Conservation (phyloP, 2,113 vertebrate species). For the Aspidoscelis tigris region DNA sequence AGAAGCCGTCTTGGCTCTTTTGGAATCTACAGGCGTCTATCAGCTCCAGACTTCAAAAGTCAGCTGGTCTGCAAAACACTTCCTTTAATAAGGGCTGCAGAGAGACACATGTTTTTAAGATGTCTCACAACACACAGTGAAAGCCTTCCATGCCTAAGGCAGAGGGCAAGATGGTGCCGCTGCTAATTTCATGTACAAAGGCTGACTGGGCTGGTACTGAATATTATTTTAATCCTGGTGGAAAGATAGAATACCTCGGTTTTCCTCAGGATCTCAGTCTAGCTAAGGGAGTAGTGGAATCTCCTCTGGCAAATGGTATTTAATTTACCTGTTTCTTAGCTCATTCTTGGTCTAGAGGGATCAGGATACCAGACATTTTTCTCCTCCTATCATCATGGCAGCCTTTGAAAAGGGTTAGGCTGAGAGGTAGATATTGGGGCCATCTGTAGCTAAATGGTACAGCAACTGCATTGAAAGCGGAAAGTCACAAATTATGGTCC, state of each 20-base stretch:
- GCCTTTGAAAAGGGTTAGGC: background rate
- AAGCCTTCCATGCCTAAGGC: too few relatives aligned
- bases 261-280: too few relatives aligned
- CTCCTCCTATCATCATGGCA: background rate
- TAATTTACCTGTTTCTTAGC: background rate
- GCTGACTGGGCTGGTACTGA: too few relatives aligned
- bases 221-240: too few relatives aligned
- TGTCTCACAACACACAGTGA: background rate
- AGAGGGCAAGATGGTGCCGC: too few relatives aligned
- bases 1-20: background rate
- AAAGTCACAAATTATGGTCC: background rate
- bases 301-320: background rate
- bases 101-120: background rate
- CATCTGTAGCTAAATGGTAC: background rate
- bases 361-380: background rate
- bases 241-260: too few relatives aligned
- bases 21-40: background rate
- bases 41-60: background rate
- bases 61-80: background rate
- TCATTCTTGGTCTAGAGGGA: background rate
- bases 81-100: background rate
- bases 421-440: background rate
- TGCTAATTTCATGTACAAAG: too few relatives aligned
- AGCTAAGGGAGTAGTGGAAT: too few relatives aligned
- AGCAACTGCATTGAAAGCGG: background rate